phyloP scores from a whole-genome alignment of 2,797 vertebrate genomes.

The Philypnodon macrostomus region DNA sequence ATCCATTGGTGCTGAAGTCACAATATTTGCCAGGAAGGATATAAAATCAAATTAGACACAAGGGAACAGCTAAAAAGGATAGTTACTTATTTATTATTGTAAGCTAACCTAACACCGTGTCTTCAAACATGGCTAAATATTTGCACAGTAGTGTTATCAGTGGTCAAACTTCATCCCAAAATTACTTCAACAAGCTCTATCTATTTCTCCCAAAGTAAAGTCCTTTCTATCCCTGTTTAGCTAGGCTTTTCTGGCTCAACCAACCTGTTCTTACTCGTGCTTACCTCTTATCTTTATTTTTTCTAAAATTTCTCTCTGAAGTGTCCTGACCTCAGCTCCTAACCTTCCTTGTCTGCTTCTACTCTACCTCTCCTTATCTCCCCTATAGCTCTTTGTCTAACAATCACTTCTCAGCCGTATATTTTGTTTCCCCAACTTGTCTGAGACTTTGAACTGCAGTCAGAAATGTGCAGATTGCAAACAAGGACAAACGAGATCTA shows the following conservation, averaged over 20 bases:
- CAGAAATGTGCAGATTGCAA: constrained; percentile 2
- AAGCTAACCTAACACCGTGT: no score
- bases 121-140: no score
- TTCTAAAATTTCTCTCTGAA: constrained; percentile 30
- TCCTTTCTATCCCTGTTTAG: constrained; percentile 43
- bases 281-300: constrained; percentile 30
- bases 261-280: no score
- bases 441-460: constrained; percentile 11
- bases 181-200: constrained; percentile 17
- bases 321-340: constrained; percentile 16
- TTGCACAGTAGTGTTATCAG: no score
- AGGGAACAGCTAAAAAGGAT: no score
- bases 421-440: constrained; percentile 13
- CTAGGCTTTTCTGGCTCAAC: constrained; percentile 15
- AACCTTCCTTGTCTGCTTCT: constrained; percentile 11
- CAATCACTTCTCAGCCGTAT: constrained; percentile 10
- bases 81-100: no score
- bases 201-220: constrained; percentile 23
- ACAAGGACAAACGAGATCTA: constrained; percentile 2
- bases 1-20: no score
- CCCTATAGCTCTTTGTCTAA: constrained; percentile 3
- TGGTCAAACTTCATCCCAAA: constrained; percentile 18
- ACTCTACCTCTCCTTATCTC: constrained; percentile 15
- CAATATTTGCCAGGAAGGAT: no score
- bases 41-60: no score